These are phyloP conservation scores for Intellagama lesueurii DNA, from an alignment of 2,797 vertebrate species.

Conservation along the genomic window DNA sequence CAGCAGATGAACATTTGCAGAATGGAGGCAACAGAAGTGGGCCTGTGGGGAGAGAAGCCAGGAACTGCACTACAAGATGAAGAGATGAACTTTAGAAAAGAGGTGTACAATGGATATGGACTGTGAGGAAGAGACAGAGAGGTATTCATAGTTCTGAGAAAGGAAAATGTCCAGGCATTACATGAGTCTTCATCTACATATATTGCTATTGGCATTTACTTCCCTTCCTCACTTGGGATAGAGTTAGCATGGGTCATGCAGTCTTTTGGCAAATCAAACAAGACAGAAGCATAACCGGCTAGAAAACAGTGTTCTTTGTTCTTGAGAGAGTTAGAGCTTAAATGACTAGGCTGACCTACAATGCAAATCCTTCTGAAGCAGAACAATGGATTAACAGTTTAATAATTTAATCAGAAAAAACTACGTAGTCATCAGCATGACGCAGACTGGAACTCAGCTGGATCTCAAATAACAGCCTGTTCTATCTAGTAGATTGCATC, in stretches of 20 bases:
- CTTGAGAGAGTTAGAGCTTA: conserved; percentile 4
- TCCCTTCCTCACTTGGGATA: not conserved
- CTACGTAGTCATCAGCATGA: not conserved
- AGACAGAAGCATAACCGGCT: not conserved
- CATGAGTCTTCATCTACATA: no score
- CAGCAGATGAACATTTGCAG: not conserved
- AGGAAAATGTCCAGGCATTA: not conserved
- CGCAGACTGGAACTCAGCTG: not conserved
- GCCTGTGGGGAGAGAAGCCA: not conserved
- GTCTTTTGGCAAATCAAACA: not conserved
- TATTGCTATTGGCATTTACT: not conserved
- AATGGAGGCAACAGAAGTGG: not conserved
- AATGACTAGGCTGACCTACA: not conserved
- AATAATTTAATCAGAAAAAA: conserved; percentile 15
- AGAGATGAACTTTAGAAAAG: not conserved
- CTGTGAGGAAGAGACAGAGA: not conserved
- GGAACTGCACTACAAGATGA: not conserved
- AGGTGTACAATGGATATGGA: not conserved
- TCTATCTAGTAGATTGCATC: not conserved
- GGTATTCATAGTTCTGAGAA: not conserved
- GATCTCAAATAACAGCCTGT: not conserved
- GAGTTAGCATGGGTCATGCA: not conserved
- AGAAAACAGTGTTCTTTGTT: not conserved
- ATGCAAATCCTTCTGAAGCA: not conserved
- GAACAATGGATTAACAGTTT: not conserved